Evolutionary conservation across 1,140 invertebrate species (phyloP), one percentile per base, ranked within the genome.

Genomic region (Aphaenogaster rudis): DNA sequence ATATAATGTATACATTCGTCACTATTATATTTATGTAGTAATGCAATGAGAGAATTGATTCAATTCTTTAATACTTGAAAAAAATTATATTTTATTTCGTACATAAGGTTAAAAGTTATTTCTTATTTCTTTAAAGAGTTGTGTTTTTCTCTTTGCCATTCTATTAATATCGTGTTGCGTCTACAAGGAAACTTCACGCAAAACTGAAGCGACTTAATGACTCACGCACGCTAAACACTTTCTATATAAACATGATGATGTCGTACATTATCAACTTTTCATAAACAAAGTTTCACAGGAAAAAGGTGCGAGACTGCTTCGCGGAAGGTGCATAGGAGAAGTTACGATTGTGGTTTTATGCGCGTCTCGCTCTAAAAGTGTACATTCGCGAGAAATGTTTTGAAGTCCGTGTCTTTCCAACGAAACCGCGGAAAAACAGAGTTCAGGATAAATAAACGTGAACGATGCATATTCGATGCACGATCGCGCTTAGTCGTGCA

Each of bases 361-460:
- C 6, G 28, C 36, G 59, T 5, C 28, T 52, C 45, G 33, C 45
- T 77, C 36, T 85, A 67, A 84, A 79, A 66, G 39, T 36, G 72
- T 57, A 7, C 36, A 15, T 86, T 78, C 21, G 21, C 59, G 21
- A 64, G 48, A 86, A 86, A 66, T 48, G 42, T 67, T 86, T 48
- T 61, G 28, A 74, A 84, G 77, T 67, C 74, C 74, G 48, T 69
- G 59, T 79, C 82, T 79, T 79, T 79, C 21, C 72, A 13, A 15
- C 36, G 82, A 86, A 86, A 86, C 21, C 63, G 82, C 52, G 82
- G 74, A 77, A 77, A 86, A 86, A 79, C 61, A 86, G 74, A 39
- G 57, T 74, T 5, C 63, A 84, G 54, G 13, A 74, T 36, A 86
- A 86, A 79, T 54, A 86, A 86, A 79, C 50, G 21, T 36, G 36